phyloP scores from a whole-genome alignment of 64 coral and sea anemone genomes.

The Pocillopora damicornis region DNA sequence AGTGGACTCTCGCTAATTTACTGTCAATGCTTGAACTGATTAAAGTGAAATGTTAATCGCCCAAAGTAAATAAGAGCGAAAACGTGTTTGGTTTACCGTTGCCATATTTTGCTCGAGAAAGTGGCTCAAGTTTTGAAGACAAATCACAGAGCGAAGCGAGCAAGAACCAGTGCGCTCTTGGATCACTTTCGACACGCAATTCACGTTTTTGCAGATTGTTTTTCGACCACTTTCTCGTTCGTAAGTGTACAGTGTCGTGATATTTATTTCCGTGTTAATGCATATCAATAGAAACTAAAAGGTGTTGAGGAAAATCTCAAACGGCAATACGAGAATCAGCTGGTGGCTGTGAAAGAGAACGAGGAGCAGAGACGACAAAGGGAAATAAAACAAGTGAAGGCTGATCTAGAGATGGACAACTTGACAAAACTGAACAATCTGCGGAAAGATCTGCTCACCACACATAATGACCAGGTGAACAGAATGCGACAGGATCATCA shows the following conservation, averaged over 20 bases:
- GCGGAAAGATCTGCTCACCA: constrained; percentile 55
- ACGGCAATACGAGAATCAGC: constrained; percentile 70
- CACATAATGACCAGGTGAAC: constrained; percentile 68
- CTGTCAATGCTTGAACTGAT: too few species aligned
- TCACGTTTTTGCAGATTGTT: too few species aligned
- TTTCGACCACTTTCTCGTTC: background rate
- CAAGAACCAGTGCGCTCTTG: too few species aligned
- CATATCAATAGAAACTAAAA: constrained; percentile 63
- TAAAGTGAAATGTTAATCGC: too few species aligned
- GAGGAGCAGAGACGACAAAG: constrained; percentile 45
- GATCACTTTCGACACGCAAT: too few species aligned
- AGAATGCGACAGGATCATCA: constrained; percentile 74
- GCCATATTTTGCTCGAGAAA: too few species aligned
- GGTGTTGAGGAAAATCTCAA: constrained; percentile 68
- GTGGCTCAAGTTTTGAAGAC: too few species aligned
- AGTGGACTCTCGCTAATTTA: too few species aligned
- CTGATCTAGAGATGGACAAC: constrained; percentile 52
- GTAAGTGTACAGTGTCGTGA: background rate
- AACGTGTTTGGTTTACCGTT: too few species aligned
- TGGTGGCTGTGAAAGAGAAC: constrained; percentile 45
- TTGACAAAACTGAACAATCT: constrained; percentile 59
- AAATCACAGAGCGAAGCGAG: too few species aligned
- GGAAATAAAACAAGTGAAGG: constrained; percentile 42
- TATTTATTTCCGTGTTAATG: background rate
- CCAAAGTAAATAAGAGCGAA: too few species aligned